phyloP scores from a whole-genome alignment of 2,113 vertebrate genomes.

The Dromas ardeola region DNA sequence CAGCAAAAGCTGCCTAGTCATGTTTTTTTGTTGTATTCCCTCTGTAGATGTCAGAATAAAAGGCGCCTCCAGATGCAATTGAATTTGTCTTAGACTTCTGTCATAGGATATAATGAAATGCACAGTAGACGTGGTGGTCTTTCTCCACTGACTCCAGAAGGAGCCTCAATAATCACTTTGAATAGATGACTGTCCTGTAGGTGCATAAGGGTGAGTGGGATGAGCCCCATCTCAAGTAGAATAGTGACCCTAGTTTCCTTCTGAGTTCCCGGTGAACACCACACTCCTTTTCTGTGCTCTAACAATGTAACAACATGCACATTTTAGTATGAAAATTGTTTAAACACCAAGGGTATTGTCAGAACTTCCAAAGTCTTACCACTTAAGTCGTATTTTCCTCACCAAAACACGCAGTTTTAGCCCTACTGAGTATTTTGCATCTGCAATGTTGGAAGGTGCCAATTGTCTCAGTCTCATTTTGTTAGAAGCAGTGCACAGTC shows the following conservation, averaged over 20 bases:
- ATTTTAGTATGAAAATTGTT: neutral
- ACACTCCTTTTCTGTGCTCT: neutral
- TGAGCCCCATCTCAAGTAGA: neutral
- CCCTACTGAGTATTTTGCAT: neutral
- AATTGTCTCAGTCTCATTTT: neutral
- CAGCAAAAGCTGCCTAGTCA: neutral
- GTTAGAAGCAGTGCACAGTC: neutral
- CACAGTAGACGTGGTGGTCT: neutral
- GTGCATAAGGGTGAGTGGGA: neutral
- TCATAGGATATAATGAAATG: neutral
- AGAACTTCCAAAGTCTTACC: neutral
- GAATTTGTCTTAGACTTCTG: neutral
- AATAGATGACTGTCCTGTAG: neutral
- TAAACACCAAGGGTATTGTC: neutral
- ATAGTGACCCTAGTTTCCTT: neutral
- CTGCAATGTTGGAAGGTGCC: neutral
- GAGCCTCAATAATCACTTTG: neutral
- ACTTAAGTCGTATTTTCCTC: neutral
- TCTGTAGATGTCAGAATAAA: neutral
- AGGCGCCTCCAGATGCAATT: neutral
- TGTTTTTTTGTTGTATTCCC: neutral
- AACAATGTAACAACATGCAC: neutral
- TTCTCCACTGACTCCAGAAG: neutral
- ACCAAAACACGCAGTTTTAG: neutral
- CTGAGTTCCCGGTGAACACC: neutral